Evolutionary conservation across 2,888 invertebrate species (phyloP), one percentile per base, ranked within the genome.

Genomic region (Bugula neritina): DNA sequence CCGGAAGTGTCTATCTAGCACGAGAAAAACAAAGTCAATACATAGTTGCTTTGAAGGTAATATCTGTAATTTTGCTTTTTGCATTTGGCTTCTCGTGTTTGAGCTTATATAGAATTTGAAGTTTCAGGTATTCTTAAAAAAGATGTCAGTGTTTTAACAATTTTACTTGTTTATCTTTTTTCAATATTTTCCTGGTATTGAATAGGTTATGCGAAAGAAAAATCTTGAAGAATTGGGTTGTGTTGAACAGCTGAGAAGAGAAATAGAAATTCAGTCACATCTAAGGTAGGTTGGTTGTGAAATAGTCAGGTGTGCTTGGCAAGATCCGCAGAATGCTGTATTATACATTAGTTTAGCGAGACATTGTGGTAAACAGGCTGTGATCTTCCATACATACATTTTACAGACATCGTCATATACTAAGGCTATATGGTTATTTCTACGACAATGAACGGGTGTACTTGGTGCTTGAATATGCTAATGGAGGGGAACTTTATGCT

Each of bases 191-290:
- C n/a, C n/a, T n/a, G n/a, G n/a, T n/a, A n/a, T n/a, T n/a, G n/a
- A n/a, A n/a, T 91, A 86, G 85, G 83, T 86, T 25, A 77, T 86
- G 73, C 85, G 85, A 81, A 96, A 98, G 84, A 90, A 90, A 73
- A 94, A 95, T 84, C 90, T 99, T 72, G 87, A 91, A 74, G 90
- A 90, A 77, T 91, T 91, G 0, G 90, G 90, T 75, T 92, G 95
- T 43, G 93, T 96, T 81, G 93, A 96, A 84, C 98, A 98, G 84
- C 91, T 98, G 43, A 88, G 93, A 58, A 88, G 98, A 55, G 99
- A 99, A 86, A 94, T 98, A 57, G 98, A 98, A 85, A 99, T 99
- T 76, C 98, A 98, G 83, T 91, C 92, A 54, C 92, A 95, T 81
- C 86, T 97, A 1, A 87, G 87, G 89, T 89, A 81, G n/a, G n/a